Evolutionary conservation across 1,140 invertebrate genomes (phyloP).

Genomic region (Aphelenchoides avenae): DNA sequence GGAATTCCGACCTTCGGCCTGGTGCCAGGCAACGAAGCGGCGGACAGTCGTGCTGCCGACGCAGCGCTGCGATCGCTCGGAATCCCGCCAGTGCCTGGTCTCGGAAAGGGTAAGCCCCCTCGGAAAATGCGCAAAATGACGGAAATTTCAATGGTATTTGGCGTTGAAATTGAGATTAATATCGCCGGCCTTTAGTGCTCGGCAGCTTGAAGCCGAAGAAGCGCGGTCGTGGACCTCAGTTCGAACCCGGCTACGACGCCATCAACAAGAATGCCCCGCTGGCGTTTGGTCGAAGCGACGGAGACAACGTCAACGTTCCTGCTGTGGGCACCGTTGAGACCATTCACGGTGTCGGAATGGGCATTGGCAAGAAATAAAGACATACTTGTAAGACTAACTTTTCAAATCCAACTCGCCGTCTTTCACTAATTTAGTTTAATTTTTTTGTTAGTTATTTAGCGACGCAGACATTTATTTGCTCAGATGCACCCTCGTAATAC

Average conservation of each 20-base stretch:
- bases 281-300: constrained; percentile 40
- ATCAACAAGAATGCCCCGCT: constrained; percentile 40
- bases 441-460: too few species aligned
- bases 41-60: constrained; percentile 29
- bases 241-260: constrained; percentile 43
- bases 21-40: constrained; percentile 21
- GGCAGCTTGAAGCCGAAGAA: constrained; percentile 21
- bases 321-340: constrained; percentile 36
- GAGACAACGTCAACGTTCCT: constrained; percentile 39
- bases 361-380: constrained; percentile 39
- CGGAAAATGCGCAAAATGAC: too few species aligned
- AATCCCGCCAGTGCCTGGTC: constrained; percentile 37
- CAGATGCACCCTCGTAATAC: too few species aligned
- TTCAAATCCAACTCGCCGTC: too few species aligned
- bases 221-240: constrained; percentile 15
- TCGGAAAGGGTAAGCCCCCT: constrained; percentile 33
- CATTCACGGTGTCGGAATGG: constrained; percentile 36
- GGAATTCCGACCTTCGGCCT: constrained; percentile 38
- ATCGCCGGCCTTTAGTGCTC: constrained; percentile 23
- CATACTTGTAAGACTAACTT: too few species aligned
- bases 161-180: neutral
- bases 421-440: too few species aligned
- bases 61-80: constrained; percentile 33
- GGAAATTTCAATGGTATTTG: neutral
- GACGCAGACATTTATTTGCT: too few species aligned